Percentiles rank a stretch among this genome's conserved stretches.
phyloP scores from a whole-genome alignment of 2,113 vertebrate genomes.

The Phyllostomus discolor region DNA sequence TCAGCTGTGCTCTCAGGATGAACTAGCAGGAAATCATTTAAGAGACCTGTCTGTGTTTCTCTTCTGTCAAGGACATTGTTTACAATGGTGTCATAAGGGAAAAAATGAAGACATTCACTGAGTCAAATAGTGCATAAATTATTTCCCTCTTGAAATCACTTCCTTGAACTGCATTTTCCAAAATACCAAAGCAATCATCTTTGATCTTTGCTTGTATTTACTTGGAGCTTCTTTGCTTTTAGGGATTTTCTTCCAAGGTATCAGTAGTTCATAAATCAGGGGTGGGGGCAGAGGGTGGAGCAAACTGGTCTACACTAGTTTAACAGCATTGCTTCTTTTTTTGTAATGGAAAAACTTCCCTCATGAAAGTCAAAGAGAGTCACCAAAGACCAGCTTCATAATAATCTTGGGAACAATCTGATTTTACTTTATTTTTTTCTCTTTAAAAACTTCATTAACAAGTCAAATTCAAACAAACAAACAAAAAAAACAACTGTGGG shows the following conservation, averaged over 20 bases:
- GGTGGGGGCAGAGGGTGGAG: background rate
- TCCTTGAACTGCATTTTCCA: background rate
- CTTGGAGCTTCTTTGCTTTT: background rate
- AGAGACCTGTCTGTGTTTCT: constrained; percentile 3
- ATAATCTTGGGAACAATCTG: constrained; percentile 37
- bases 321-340: background rate
- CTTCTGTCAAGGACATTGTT: constrained; percentile 21
- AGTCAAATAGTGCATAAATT: background rate
- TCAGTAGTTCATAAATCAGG: background rate
- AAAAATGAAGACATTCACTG: background rate
- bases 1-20: background rate
- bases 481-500: background rate
- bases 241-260: constrained; percentile 3
- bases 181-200: background rate
- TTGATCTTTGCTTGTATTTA: background rate
- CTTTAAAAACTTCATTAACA: background rate
- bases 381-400: background rate
- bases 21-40: constrained; percentile 29
- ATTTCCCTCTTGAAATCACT: constrained; percentile 31
- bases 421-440: constrained; percentile 5
- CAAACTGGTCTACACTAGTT: constrained; percentile 18
- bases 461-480: constrained; percentile 27
- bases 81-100: background rate
- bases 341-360: background rate
- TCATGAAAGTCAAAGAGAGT: background rate